Conservation (phyloP, 2,797 vertebrate species). For the Coilia nasus region DNA sequence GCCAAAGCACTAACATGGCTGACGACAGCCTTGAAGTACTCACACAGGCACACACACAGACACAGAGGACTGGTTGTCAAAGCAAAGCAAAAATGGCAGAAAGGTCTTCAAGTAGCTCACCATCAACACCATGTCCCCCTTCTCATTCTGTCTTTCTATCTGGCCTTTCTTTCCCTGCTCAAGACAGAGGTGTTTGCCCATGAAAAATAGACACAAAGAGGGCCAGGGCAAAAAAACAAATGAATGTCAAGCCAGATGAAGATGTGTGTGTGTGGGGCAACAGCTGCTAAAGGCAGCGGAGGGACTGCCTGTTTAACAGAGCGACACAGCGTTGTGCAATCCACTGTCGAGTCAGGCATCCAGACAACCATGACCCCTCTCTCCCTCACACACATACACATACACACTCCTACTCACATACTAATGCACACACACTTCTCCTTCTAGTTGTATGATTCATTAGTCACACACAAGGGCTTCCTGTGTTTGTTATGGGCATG, state of each 20-base stretch:
- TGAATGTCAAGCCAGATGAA: background rate
- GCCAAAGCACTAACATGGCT: background rate
- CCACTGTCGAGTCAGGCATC: conserved; percentile 26
- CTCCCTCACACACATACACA: background rate
- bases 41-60: background rate
- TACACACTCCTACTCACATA: background rate
- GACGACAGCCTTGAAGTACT: background rate
- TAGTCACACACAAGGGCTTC: conserved; percentile 30
- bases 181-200: background rate
- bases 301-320: background rate
- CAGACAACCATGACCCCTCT: conserved; percentile 47
- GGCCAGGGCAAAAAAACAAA: background rate
- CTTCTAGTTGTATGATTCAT: conserved; percentile 47
- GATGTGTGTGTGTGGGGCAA: background rate
- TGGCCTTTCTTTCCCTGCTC: background rate
- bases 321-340: background rate
- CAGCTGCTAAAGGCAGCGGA: background rate
- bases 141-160: background rate
- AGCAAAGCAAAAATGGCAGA: background rate
- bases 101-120: background rate
- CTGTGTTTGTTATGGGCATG: conserved; percentile 1
- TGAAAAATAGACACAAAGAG: background rate
- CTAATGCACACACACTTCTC: background rate
- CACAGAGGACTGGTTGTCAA: conserved; percentile 37
- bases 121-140: background rate